Evolutionary conservation across 2,888 invertebrate species (phyloP).

Genomic region (Drosophila setosimentum): DNA sequence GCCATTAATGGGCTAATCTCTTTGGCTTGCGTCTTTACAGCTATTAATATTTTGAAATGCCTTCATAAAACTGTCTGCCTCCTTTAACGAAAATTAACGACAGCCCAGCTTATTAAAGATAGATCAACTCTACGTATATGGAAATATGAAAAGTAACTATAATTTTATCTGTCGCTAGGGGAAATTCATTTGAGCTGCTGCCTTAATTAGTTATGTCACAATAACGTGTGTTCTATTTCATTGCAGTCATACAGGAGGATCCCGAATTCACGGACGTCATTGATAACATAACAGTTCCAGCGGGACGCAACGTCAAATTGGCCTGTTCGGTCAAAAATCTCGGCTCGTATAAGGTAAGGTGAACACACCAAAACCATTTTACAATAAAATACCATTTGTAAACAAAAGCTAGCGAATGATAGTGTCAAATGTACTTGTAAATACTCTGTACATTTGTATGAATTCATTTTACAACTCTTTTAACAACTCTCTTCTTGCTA

Average conservation of each 20-base stretch:
- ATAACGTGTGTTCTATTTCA: slow-evolving; percentile 76
- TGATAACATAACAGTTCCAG: slow-evolving; percentile 94
- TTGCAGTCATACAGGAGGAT: slow-evolving; percentile 91
- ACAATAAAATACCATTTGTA: too few species aligned
- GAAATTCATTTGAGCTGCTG: slow-evolving; percentile 19
- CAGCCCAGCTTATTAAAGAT: slow-evolving; percentile 21
- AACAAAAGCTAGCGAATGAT: not conserved
- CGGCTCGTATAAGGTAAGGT: slow-evolving; percentile 85
- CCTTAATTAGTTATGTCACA: slow-evolving; percentile 34
- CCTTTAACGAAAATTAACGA: slow-evolving; percentile 27
- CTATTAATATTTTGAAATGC: slow-evolving; percentile 46
- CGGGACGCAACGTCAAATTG: slow-evolving; percentile 85
- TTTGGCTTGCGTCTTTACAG: slow-evolving; percentile 24
- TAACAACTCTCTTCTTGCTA: not conserved
- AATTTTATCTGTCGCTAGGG: not conserved
- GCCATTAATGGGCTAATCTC: slow-evolving; percentile 37
- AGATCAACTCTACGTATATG: not conserved
- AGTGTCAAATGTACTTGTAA: not conserved
- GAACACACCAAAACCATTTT: not conserved
- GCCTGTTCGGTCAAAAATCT: slow-evolving; percentile 86
- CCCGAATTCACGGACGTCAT: slow-evolving; percentile 96
- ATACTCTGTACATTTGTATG: slow-evolving; percentile 6
- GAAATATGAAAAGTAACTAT: not conserved
- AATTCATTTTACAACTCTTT: not conserved
- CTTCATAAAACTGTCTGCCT: slow-evolving; percentile 41